phyloP scores from a whole-genome alignment of 2,888 invertebrate genomes.

The Odontothrips loti region DNA sequence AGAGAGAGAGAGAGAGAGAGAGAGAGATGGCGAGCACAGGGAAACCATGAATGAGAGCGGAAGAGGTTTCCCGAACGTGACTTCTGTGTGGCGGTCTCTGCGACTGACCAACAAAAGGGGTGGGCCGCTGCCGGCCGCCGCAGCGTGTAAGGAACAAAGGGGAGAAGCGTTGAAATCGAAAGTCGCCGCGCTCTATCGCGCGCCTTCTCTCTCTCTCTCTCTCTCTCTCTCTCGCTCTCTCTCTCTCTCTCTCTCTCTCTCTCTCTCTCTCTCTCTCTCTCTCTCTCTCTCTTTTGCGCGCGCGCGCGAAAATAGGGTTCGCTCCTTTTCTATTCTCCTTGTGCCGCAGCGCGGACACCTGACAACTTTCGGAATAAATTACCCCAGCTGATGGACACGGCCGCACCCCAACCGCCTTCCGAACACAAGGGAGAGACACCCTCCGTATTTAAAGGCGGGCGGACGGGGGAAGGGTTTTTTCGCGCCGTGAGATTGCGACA shows the following conservation, averaged over 20 bases:
- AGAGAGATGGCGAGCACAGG: slow-evolving; percentile 31
- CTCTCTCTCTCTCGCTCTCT: slow-evolving; percentile 38
- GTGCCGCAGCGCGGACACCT: slow-evolving; percentile 24
- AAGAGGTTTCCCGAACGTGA: slow-evolving; percentile 29
- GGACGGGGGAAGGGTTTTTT: too few species aligned
- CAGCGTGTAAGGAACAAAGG: neutral
- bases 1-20: slow-evolving; percentile 34
- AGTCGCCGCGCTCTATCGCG: slow-evolving; percentile 34
- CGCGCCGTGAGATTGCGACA: too few species aligned
- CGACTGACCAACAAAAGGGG: neutral
- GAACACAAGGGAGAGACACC: neutral
- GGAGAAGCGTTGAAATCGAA: neutral
- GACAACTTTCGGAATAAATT: neutral
- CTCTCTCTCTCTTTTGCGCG: slow-evolving; percentile 18
- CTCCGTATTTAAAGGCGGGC: neutral
- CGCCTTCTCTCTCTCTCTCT: slow-evolving; percentile 36
- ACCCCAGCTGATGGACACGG: neutral
- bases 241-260: slow-evolving; percentile 33
- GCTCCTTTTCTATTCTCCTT: slow-evolving; percentile 34
- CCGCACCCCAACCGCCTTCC: neutral
- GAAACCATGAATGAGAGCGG: slow-evolving; percentile 31
- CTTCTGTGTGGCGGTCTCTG: too few species aligned
- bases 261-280: slow-evolving; percentile 30
- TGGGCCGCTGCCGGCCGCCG: neutral
- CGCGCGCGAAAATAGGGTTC: slow-evolving; percentile 33